Base-by-base conservation (phyloP, 1,140 invertebrate species). In the Chionoecetes opilio region DNA sequence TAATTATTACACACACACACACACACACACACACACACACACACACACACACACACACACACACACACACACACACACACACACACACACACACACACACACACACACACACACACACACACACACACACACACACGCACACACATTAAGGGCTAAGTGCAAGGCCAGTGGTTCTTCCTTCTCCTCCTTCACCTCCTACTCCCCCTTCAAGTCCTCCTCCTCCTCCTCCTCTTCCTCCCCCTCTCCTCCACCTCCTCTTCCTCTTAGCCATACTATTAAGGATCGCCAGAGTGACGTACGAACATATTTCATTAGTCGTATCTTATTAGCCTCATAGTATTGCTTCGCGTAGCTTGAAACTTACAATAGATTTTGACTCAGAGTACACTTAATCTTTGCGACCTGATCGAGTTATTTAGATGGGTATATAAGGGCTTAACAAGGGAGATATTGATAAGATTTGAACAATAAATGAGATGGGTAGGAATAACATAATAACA, bases 21-120 rank as follows among this genome's bases (percentile, higher is more conserved):
- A 91, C 34, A 91, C 46, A 91, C 46, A 91, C 46, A 91, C 46
- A 91, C 46, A 91, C 46, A 91, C 46, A 91, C 46, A 91, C 46
- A 91, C 34, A 91, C 46, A 91, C 34, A 91, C 34, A 91, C 34
- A 91, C 34, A 46, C 46, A 91, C 34, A 91, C 34, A 46, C 46
- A 82, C 38, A 92, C 31, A 92, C 63, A 75, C 31, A 92, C 38
- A 92, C 14, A 82, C 38, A 82, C 38, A 82, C 29, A 82, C 8
- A 91, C 41, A 41, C n/a, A 91, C 41, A 53, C 41, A 91, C 41
- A 91, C 41, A 91, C 41, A 91, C 41, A 91, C 41, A 91, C 41
- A 91, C 41, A 91, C 41, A 91, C 46, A 91, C 31, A 41, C 32
- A 75, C 29, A 75, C 29, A 92, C 31, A 75, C 31, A 92, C 31